phyloP scores from a whole-genome alignment of 1,140 invertebrate genomes.

The Cydia fagiglandana region DNA sequence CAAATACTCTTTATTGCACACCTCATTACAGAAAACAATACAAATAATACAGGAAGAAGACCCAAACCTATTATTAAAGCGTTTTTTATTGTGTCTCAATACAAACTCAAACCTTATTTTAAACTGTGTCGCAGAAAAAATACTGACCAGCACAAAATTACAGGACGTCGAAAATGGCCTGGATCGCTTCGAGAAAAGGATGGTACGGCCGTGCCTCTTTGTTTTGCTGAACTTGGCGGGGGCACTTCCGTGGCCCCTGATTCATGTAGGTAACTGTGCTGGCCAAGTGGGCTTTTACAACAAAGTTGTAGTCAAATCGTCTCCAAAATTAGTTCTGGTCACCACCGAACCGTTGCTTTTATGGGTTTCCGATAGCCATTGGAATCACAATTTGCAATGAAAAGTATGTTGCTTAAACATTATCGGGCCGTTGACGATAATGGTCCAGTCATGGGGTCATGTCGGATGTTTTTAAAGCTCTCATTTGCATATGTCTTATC shows the following conservation, averaged over 20 bases:
- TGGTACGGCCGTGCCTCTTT: too few species aligned
- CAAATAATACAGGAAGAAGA: too few species aligned
- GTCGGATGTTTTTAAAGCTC: too few species aligned
- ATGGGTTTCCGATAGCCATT: conserved; percentile 20
- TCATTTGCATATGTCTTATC: too few species aligned
- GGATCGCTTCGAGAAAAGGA: too few species aligned
- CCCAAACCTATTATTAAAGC: neutral
- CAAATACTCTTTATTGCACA: too few species aligned
- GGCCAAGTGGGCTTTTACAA: neutral
- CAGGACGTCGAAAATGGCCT: too few species aligned
- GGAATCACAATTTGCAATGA: conserved; percentile 4
- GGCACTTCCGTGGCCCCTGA: too few species aligned
- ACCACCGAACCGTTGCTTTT: conserved; percentile 3
- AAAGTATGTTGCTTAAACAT: neutral
- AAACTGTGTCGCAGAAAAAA: neutral
- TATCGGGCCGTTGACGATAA: conserved; percentile 3
- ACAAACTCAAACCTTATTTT: neutral
- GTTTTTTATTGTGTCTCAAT: too few species aligned
- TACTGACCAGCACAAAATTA: too few species aligned
- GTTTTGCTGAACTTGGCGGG: too few species aligned
- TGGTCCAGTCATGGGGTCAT: neutral
- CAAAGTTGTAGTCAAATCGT: neutral
- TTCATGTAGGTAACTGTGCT: neutral
- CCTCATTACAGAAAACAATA: too few species aligned
- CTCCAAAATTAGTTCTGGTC: conserved; percentile 14